Base-by-base conservation (phyloP, 2,797 vertebrate genomes). In the Vireo griseus region DNA sequence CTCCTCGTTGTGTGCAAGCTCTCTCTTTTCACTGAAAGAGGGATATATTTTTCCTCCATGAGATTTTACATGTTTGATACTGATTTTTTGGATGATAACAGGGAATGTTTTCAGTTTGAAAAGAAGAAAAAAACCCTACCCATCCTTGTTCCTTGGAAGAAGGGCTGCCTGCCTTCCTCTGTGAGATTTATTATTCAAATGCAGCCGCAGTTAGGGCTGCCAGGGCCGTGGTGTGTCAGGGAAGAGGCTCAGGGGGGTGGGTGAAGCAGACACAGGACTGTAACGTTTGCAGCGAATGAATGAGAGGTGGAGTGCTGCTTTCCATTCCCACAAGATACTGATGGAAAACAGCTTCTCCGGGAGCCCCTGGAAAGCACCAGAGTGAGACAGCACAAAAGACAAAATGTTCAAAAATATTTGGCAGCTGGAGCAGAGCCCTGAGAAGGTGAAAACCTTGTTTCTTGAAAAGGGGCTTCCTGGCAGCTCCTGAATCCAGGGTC, bases 91-190 rank as follows among this genome's bases (percentile, higher is more conserved):
- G 73, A 44, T 90, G 62, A 68, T 35, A 81, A 42, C n/a, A 24
- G 47, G 24, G 58, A 81, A 47, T 92, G 84, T 88, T 94, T 95
- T 94, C 83, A 92, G 50, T 67, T 63, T 77, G 45, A 90, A 77
- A 92, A 95, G 48, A 79, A 85, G 35, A 3, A 48, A 31, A 67
- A 61, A 40, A 13, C 0, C 11, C 48, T 29, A n/a, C 39, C 58
- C 21, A 37, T 35, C 37, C 29, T 13, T 40, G 52, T 86, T 94
- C 29, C 50, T 31, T 75, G 65, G 73, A 88, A 89, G 59, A 78
- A 86, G 66, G 28, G 19, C 75, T 92, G 90, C 39, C 50, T 71
- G 51, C 59, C 48, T 65, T 90, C 24, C 20, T 63, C 39, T 73
- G 19, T 29, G 71, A 45, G 74, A 29, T 92, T 61, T 89, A 81